Percentiles rank a stretch among this genome's conserved stretches.
Evolutionary conservation across 2,113 vertebrate species (phyloP).

Genomic region (Vulpes vulpes): DNA sequence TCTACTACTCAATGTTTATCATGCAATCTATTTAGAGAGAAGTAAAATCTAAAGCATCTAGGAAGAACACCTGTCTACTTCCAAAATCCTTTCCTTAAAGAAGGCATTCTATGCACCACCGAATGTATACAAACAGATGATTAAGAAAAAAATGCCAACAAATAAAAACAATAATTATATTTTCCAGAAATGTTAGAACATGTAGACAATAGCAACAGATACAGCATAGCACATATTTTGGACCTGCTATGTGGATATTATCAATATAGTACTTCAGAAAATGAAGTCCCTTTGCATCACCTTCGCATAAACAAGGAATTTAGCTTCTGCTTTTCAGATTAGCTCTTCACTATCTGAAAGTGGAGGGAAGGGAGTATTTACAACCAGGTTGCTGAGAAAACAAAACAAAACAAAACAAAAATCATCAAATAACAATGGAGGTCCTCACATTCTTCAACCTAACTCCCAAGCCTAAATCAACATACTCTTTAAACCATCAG

Average conservation of each 20-base stretch:
- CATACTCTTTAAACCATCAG: background rate
- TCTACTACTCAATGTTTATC: constrained; percentile 77
- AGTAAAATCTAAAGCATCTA: constrained; percentile 69
- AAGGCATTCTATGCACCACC: background rate
- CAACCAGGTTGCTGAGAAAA: background rate
- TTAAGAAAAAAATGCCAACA: background rate
- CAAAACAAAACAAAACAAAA: background rate
- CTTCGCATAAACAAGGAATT: background rate
- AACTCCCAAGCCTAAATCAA: background rate
- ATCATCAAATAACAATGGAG: background rate
- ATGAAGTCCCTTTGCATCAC: background rate
- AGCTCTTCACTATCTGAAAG: background rate
- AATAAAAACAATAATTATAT: constrained; percentile 46
- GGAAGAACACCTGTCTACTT: constrained; percentile 66
- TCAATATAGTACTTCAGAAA: background rate
- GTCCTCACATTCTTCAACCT: background rate
- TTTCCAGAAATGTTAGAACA: constrained; percentile 36
- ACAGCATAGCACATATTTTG: background rate
- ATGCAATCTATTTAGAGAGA: constrained; percentile 82
- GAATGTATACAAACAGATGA: constrained; percentile 23
- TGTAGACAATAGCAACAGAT: background rate
- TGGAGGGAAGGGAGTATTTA: background rate
- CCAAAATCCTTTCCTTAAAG: constrained; percentile 55
- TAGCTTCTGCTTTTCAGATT: background rate
- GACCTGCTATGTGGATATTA: background rate